A percentile compares a stretch with the other conserved stretches of the same genome.
Evolutionary conservation across 2,888 invertebrate genomes (phyloP).

Genomic region (Torymus tubicola): DNA sequence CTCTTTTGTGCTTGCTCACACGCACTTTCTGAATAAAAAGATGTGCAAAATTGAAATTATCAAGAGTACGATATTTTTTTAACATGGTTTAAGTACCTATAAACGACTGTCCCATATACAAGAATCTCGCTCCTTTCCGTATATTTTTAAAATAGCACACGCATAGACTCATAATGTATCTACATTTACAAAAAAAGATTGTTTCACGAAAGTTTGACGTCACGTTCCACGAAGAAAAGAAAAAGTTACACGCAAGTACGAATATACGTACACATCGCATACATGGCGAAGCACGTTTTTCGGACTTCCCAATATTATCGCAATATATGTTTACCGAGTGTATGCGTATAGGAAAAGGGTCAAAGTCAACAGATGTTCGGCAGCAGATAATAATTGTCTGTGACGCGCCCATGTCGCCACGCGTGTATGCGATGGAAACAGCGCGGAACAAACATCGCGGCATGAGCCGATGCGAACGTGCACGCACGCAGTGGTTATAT

Average conservation of each 20-base stretch:
- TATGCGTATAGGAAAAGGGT: conserved; percentile 25
- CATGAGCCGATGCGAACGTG: background rate
- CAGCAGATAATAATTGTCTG: conserved; percentile 16
- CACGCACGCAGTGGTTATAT: background rate
- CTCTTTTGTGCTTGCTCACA: no score
- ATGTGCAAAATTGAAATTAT: no score
- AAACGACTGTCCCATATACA: no score
- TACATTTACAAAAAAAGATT: background rate
- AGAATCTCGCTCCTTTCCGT: no score
- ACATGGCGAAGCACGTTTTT: background rate
- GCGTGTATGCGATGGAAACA: conserved; percentile 5
- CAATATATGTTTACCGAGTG: background rate
- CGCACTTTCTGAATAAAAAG: no score
- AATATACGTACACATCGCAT: no score
- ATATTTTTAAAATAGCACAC: no score
- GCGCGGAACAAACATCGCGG: conserved; percentile 1
- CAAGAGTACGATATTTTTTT: no score
- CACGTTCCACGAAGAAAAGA: background rate
- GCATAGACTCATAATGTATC: background rate
- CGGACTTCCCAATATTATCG: conserved; percentile 5
- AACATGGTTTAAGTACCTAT: no score
- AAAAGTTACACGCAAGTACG: no score
- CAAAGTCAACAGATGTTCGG: conserved; percentile 43
- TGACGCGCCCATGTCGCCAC: conserved; percentile 17
- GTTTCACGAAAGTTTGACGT: conserved; percentile 15